Conservation (phyloP, 2,113 vertebrate genomes). For the Scatophagus argus region DNA sequence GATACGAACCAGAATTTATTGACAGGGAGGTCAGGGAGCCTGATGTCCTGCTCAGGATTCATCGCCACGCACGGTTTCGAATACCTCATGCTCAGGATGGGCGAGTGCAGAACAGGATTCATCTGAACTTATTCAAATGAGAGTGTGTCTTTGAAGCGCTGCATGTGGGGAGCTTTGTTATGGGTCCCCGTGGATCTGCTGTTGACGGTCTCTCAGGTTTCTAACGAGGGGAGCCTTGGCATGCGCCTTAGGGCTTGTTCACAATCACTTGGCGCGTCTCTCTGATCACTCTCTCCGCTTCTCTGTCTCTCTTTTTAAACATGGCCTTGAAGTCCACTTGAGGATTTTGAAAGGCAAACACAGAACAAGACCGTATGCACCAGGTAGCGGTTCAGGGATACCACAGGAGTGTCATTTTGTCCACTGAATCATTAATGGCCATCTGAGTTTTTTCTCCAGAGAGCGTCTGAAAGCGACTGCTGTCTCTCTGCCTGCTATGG, state of each 20-base stretch:
- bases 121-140: constrained; percentile 69
- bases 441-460: constrained; percentile 1
- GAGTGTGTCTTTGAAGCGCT: constrained; percentile 75
- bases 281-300: constrained; percentile 79
- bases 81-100: constrained; percentile 43
- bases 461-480: constrained; percentile 31
- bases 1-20: constrained; percentile 66
- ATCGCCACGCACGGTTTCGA: constrained; percentile 47
- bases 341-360: constrained; percentile 76
- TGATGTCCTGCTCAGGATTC: constrained; percentile 65
- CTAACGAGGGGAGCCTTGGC: constrained; percentile 81
- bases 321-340: constrained; percentile 76
- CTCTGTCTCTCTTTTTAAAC: constrained; percentile 62
- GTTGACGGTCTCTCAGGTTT: constrained; percentile 76
- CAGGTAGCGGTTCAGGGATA: background rate
- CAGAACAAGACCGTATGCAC: constrained; percentile 30
- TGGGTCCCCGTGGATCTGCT: constrained; percentile 67
- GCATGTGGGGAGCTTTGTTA: constrained; percentile 75
- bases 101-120: constrained; percentile 38
- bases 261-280: constrained; percentile 75
- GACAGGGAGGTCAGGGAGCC: constrained; percentile 56
- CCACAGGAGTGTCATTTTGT: constrained; percentile 14
- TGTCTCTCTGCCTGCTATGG: constrained; percentile 25
- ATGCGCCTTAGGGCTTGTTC: constrained; percentile 80
- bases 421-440: constrained; percentile 39